Evolutionary conservation across 2,113 vertebrate species (phyloP), one percentile per base, ranked within the genome.

Genomic region (Tricholaema leucomelas): DNA sequence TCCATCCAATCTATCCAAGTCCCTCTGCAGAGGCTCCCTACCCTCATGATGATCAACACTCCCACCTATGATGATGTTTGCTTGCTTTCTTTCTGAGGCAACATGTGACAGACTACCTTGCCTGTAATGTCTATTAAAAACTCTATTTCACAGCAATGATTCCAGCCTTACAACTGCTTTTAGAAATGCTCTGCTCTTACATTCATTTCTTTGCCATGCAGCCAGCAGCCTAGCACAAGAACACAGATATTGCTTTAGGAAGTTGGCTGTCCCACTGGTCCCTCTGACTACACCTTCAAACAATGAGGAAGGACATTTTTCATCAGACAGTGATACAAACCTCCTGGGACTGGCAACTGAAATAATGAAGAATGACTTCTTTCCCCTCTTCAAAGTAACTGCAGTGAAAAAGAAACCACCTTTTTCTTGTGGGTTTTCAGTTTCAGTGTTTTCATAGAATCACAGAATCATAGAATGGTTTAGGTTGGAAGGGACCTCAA

Each of bases 151-250:
- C 64, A 92, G 76, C 76, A 93, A 87, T 81, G 90, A 94, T 94
- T 95, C 82, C 66, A 95, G 72, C 38, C 76, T 87, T 72, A 78
- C 16, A 69, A 81, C 78, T 77, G 27, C 52, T 96, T 96, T 91
- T 87, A 96, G 94, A 97, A 97, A 96, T 96, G 95, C 59, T 95
- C 92, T 88, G 88, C 92, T 89, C 67, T 82, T 81, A 81, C 75
- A 72, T 80, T 79, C 30, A 81, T 91, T 93, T 96, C 80, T 92
- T 81, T 87, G 61, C 70, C 82, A 15, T 25, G 23, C 40, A 66
- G 23, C 18, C 21, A 91, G 67, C 58, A 86, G 66, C 23, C 19
- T 19, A 91, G 67, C 58, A 87, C 28, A 38, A 67, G 60, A 90
- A 40, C 33, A 56, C 10, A 40, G 70, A 66, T 15, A 30, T 38